Evolutionary conservation across 2,888 invertebrate genomes (phyloP).

Genomic region (Latrodectus hesperus): DNA sequence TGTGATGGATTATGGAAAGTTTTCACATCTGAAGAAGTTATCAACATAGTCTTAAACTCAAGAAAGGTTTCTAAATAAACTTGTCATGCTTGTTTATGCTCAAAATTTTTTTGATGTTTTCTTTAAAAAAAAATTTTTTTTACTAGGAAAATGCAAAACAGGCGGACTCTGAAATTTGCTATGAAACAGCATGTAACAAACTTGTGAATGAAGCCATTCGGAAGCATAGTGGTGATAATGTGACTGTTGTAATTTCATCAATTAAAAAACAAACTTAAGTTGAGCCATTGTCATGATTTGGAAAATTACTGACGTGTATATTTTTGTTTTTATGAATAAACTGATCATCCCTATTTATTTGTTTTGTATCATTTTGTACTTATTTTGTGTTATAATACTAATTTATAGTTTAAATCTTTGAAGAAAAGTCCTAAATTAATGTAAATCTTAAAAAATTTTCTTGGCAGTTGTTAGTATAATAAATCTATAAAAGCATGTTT

Average conservation of each 20-base stretch:
- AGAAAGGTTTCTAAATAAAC: constrained; percentile 46
- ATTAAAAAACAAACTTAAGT: constrained; percentile 49
- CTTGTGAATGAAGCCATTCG: constrained; percentile 75
- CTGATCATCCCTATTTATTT: neutral
- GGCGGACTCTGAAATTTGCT: constrained; percentile 69
- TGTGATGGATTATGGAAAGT: constrained; percentile 79
- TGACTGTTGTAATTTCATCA: constrained; percentile 75
- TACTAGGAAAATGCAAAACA: constrained; percentile 21
- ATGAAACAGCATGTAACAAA: constrained; percentile 74
- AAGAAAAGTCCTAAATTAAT: neutral
- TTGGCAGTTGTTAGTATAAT: no score
- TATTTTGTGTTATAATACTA: neutral
- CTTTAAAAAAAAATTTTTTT: neutral
- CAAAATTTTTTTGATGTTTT: neutral
- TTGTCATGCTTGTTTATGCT: neutral
- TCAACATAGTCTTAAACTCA: constrained; percentile 71
- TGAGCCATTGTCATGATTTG: neutral
- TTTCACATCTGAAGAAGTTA: constrained; percentile 75
- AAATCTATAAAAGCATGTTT: no score
- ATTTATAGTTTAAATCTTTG: neutral
- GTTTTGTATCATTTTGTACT: neutral
- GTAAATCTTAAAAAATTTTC: neutral
- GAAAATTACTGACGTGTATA: neutral
- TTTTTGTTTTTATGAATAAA: neutral
- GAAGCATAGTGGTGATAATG: constrained; percentile 76